Conservation (phyloP, 2,888 invertebrate species). For the Machimus rusticus region DNA sequence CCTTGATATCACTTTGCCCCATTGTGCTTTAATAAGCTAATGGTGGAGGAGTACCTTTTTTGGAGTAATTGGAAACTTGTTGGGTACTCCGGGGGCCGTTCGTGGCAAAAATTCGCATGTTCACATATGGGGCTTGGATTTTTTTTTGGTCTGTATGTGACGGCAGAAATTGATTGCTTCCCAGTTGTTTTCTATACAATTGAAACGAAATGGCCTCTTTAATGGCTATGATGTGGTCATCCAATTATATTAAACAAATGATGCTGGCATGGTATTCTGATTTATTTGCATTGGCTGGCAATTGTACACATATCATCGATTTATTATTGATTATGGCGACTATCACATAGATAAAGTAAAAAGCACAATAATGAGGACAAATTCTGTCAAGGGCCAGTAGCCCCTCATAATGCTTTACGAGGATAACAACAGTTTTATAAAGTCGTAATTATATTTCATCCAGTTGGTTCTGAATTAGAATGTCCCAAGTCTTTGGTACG, state of each 20-base stretch:
- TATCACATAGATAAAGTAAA: neutral
- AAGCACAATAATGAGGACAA: neutral
- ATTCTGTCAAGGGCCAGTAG: neutral
- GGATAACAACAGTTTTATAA: no score
- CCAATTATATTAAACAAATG: neutral
- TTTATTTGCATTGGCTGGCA: neutral
- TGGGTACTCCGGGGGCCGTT: neutral
- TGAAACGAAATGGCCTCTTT: neutral
- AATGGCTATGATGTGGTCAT: neutral
- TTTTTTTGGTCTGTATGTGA: neutral
- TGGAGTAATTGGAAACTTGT: neutral
- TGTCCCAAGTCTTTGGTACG: no score
- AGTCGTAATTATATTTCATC: no score
- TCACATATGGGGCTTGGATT: neutral
- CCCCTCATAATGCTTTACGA: neutral
- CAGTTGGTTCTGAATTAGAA: no score
- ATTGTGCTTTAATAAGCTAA: neutral
- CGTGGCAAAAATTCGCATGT: neutral
- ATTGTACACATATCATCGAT: neutral
- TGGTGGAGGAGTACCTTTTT: neutral
- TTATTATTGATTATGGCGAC: neutral
- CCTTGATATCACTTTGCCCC: neutral
- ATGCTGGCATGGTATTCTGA: neutral
- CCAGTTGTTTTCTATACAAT: neutral
- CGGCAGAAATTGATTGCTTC: neutral